Evolutionary conservation across 2,113 vertebrate species (phyloP).

Genomic region (Neotoma lepida): DNA sequence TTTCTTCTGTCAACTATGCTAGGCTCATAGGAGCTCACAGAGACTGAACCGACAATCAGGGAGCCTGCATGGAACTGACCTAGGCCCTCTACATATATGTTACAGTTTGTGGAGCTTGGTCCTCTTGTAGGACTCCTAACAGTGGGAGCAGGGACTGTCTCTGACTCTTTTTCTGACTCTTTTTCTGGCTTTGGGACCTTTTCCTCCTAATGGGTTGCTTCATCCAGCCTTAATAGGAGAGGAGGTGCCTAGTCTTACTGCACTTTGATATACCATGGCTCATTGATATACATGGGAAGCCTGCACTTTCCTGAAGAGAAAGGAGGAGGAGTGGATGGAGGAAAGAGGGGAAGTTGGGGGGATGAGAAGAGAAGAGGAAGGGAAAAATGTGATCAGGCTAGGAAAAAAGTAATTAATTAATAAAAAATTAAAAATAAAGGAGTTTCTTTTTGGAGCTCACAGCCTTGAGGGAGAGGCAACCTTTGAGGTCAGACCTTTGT

Average conservation of each 20-base stretch:
- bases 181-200: neutral
- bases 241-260: neutral
- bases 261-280: neutral
- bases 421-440: neutral
- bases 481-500: neutral
- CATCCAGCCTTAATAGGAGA: neutral
- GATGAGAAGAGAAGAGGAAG: neutral
- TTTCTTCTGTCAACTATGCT: neutral
- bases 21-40: neutral
- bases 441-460: neutral
- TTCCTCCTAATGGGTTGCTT: neutral
- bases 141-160: neutral
- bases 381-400: neutral
- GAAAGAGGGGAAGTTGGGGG: neutral
- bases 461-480: neutral
- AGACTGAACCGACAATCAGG: neutral
- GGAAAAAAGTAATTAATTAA: neutral
- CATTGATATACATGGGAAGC: neutral
- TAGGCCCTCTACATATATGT: neutral
- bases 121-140: neutral
- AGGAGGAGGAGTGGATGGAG: neutral
- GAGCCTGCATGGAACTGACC: neutral
- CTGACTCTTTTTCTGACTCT: neutral
- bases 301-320: neutral
- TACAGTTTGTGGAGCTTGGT: neutral